phyloP scores from a whole-genome alignment of 2,113 vertebrate species.

The Oryzias curvinotus region DNA sequence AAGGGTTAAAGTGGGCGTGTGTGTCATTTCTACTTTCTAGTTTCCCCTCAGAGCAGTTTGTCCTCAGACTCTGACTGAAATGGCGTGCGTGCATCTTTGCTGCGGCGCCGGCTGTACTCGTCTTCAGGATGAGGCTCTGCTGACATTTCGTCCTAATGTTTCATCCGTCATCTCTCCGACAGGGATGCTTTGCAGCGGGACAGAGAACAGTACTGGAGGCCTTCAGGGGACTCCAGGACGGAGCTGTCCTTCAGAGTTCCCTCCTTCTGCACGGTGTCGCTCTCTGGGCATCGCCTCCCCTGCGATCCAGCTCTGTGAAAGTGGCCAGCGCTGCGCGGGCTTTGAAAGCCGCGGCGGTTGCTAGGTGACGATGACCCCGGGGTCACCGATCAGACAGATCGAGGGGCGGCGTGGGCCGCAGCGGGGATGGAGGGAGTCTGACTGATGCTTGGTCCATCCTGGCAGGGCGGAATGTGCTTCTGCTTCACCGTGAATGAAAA shows the following conservation, averaged over 20 bases:
- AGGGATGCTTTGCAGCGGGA: constrained; percentile 7
- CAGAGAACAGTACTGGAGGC: constrained; percentile 7
- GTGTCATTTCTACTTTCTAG: constrained; percentile 22
- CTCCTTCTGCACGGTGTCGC: not conserved
- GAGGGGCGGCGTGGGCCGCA: constrained; percentile 47
- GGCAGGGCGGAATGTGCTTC: constrained; percentile 16
- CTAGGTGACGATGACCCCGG: constrained; percentile 59
- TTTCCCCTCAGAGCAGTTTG: constrained; percentile 4
- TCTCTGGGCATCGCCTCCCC: not conserved
- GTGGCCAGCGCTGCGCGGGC: constrained; percentile 20
- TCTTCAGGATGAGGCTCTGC: constrained; percentile 27
- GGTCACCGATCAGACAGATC: constrained; percentile 66
- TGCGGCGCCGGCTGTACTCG: constrained; percentile 13
- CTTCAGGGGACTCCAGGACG: not conserved
- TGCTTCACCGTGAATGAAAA: constrained; percentile 39
- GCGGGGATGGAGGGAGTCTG: constrained; percentile 50
- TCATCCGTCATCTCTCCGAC: constrained; percentile 44
- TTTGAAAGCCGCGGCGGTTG: constrained; percentile 61
- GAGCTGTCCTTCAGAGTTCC: not conserved
- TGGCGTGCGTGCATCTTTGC: constrained; percentile 7
- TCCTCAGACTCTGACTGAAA: not conserved
- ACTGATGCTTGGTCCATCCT: constrained; percentile 43
- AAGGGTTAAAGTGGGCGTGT: not conserved
- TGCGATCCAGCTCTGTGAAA: constrained; percentile 9
- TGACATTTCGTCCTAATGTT: constrained; percentile 1